Conservation (phyloP, 2,797 vertebrate genomes). For the Cyprinodon diabolis region DNA sequence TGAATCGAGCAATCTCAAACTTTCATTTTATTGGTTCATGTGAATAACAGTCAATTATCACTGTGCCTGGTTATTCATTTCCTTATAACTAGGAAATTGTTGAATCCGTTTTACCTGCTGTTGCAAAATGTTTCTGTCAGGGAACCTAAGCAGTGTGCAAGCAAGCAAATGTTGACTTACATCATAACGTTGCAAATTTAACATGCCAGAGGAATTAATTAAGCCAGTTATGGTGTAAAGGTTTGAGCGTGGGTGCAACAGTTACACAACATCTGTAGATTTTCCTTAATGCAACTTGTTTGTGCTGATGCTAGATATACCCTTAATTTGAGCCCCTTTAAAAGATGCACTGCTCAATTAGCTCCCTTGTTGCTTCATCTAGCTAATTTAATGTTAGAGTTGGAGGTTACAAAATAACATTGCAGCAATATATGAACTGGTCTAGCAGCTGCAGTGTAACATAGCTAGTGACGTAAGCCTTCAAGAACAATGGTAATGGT, state of each 20-base stretch:
- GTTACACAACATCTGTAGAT: neutral
- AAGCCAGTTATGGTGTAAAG: neutral
- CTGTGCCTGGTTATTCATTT: slow-evolving; percentile 1
- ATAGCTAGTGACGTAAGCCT: too few relatives aligned
- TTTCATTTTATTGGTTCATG: slow-evolving; percentile 13
- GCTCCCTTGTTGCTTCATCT: too few relatives aligned
- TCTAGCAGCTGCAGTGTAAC: too few relatives aligned
- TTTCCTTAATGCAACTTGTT: neutral
- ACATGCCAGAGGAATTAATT: neutral
- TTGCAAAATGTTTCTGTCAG: slow-evolving; percentile 2
- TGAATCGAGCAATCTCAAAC: slow-evolving; percentile 36
- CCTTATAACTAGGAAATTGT: slow-evolving; percentile 4
- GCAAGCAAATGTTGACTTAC: neutral
- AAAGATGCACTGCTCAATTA: too few relatives aligned
- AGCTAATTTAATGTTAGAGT: too few relatives aligned
- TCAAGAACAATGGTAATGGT: neutral
- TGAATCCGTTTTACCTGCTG: neutral
- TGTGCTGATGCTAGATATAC: neutral
- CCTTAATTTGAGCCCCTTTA: neutral
- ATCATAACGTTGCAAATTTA: neutral
- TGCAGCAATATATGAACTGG: too few relatives aligned
- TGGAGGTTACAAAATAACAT: too few relatives aligned
- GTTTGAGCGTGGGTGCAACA: neutral
- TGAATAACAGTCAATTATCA: slow-evolving; percentile 1
- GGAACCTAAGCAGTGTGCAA: neutral